Evolutionary conservation across 2,888 invertebrate genomes (phyloP).

Genomic region (Ennomos fuscantarius): DNA sequence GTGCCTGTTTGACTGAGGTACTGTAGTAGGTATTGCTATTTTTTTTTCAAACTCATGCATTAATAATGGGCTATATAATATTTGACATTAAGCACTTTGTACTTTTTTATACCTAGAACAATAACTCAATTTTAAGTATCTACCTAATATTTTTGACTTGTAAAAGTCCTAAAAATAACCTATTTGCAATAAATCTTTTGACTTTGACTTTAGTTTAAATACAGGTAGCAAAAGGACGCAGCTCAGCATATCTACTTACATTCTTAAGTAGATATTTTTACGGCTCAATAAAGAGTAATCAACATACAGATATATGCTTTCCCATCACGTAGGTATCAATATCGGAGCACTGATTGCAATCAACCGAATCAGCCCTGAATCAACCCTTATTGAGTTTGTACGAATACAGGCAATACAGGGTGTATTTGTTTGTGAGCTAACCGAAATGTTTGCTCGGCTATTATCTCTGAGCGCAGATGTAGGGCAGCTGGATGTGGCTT

Average conservation of each 20-base stretch:
- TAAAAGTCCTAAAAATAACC: no score
- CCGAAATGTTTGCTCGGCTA: constrained; percentile 71
- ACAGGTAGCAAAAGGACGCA: background rate
- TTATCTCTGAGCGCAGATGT: constrained; percentile 54
- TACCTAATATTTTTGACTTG: no score
- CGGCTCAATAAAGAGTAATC: constrained; percentile 29
- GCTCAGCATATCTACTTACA: background rate
- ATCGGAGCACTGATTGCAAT: constrained; percentile 74
- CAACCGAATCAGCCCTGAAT: constrained; percentile 72
- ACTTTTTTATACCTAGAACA: no score
- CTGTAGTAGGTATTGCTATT: no score
- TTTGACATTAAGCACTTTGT: no score
- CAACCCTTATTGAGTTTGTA: constrained; percentile 77
- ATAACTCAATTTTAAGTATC: no score
- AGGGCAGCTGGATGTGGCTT: constrained; percentile 43
- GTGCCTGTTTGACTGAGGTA: no score
- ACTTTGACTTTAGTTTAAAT: no score
- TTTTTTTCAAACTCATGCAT: no score
- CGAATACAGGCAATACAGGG: constrained; percentile 48
- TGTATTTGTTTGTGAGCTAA: constrained; percentile 63
- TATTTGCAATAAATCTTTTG: no score
- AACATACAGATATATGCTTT: constrained; percentile 27
- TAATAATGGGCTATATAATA: no score
- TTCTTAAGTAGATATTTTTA: constrained; percentile 20
- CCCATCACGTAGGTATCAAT: constrained; percentile 34